phyloP scores from a whole-genome alignment of 2,888 invertebrate genomes.

The Lasioglossum malachurum region DNA sequence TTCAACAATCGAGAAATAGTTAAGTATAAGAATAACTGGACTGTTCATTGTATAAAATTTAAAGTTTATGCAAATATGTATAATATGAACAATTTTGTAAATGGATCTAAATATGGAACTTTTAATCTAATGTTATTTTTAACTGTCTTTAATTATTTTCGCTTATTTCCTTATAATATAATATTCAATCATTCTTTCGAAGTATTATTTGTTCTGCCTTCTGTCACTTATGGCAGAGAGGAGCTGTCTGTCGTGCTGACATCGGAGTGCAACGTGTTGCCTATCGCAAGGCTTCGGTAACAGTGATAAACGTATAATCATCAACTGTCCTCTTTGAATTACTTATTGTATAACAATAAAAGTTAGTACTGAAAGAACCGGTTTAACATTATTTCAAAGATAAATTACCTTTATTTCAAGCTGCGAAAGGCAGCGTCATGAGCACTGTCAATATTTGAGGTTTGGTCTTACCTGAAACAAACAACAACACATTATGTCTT shows the following conservation, averaged over 20 bases:
- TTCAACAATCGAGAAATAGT: too few species aligned
- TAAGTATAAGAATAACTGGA: too few species aligned
- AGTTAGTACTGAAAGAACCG: not conserved
- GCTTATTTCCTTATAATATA: not conserved
- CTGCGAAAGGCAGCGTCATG: not conserved
- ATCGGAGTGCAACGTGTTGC: not conserved
- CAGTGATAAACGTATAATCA: not conserved
- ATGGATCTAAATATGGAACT: not conserved
- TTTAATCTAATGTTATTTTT: not conserved
- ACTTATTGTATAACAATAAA: not conserved
- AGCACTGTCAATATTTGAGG: too few species aligned
- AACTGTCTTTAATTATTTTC: not conserved
- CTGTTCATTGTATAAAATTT: too few species aligned
- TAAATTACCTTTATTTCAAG: not conserved
- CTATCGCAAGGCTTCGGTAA: constrained; percentile 11
- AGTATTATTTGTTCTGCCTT: not conserved
- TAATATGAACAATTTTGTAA: not conserved
- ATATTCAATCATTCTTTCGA: not conserved
- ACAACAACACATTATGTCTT: not conserved
- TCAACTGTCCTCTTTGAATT: not conserved
- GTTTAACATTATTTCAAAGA: not conserved
- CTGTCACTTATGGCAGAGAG: not conserved
- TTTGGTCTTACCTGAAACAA: not conserved
- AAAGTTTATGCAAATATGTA: not conserved
- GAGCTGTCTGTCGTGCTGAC: not conserved